Percentiles rank a stretch among this genome's conserved stretches.
These are phyloP conservation scores for Tinamus guttatus DNA, from an alignment of 2,113 vertebrate species.

Conservation along the genomic window DNA sequence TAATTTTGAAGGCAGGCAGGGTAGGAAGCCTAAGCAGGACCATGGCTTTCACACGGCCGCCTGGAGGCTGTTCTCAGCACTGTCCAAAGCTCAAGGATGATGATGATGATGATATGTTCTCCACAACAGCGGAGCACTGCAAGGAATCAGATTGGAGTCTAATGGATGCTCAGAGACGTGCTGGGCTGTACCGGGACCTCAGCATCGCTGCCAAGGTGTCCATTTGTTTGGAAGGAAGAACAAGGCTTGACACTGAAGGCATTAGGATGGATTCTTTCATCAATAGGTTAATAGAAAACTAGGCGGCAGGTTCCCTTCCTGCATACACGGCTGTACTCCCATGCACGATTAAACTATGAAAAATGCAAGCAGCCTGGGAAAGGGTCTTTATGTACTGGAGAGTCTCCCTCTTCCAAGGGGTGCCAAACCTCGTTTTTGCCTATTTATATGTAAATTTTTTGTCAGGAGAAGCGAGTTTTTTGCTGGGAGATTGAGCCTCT, in stretches of 20 bases:
- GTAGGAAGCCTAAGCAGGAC: not conserved
- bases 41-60: not conserved
- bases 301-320: conserved; percentile 57
- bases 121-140: not conserved
- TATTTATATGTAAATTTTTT: conserved; percentile 83
- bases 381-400: not conserved
- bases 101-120: not conserved
- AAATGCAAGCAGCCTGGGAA: conserved; percentile 48
- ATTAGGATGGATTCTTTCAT: conserved; percentile 79
- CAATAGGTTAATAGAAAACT: conserved; percentile 81
- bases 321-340: not conserved
- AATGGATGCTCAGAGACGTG: not conserved
- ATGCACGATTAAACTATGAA: conserved; percentile 53
- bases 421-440: conserved; percentile 10
- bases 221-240: conserved; percentile 68
- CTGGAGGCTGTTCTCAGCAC: fast-evolving
- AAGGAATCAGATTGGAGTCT: not conserved
- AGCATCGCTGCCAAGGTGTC: not conserved
- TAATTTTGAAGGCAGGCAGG: not conserved
- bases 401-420: not conserved
- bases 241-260: conserved; percentile 54
- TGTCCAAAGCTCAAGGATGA: not conserved
- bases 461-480: conserved; percentile 26
- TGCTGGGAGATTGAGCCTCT: not conserved
- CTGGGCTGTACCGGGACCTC: not conserved